Base-by-base conservation (phyloP, 2,888 invertebrate genomes). In the Dioctria linearis region DNA sequence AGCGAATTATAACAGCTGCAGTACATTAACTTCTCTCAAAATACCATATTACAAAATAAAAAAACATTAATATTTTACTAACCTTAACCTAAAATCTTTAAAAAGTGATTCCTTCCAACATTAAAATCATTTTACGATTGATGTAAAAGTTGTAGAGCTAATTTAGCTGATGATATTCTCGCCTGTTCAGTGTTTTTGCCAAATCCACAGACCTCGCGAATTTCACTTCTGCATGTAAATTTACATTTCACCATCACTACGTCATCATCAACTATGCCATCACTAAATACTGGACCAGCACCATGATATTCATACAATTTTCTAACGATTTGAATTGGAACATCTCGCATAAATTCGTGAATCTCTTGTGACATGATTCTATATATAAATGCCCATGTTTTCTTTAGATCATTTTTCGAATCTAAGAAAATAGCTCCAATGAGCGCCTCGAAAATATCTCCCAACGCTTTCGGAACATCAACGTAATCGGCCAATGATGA, bases 341-440 rank as follows among this genome's bases (percentile, higher is more conserved):
- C 94, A 83, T 95, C 92, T 66, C 88, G 89, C 46, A 95, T 93
- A 89, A 98, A 99, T 81, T 92, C 88, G 78, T 93, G 93, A 13
- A 99, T 94, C 89, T 98, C 96, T n/a, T 92, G 91, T 86, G 93
- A 91, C 95, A 99, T 96, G 61, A 99, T 90, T 71, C 91, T 90
- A 87, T 96, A 96, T 83, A 96, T 91, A 0, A 98, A 93, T 46
- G 90, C 88, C 98, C 96, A 98, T n/a, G 95, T 94, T 0, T 86
- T 87, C 6, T 90, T 85, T n/a, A 97, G 87, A 86, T 93, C 90
- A 85, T 95, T 94, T 42, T 93, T 93, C 85, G 92, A 92, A 88
- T 98, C 98, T 65, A 98, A 88, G 88, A 92, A 98, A n/a, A 98
- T 92, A 0, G 98, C 98, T 0, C 97, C 98, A 39, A 95, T 93